Conservation (phyloP, 53 echinoderm and acorn worm genomes). For the Holothuria scabra region DNA sequence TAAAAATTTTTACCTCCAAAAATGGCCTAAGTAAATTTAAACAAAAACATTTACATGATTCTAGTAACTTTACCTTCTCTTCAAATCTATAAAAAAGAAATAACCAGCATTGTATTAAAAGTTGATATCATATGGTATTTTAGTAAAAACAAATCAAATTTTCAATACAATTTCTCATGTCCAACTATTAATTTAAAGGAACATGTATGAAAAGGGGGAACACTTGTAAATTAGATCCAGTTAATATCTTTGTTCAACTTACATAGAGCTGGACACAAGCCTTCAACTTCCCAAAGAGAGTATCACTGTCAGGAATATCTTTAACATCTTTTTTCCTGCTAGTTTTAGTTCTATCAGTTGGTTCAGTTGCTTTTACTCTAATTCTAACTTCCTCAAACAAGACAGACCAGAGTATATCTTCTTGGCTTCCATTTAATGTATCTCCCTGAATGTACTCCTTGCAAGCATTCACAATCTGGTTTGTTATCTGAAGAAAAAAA, state of each 20-base stretch:
- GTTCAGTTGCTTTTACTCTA: slow-evolving; percentile 72
- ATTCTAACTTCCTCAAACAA: slow-evolving; percentile 86
- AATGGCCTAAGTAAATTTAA: no score
- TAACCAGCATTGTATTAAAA: no score
- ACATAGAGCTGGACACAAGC: slow-evolving; percentile 91
- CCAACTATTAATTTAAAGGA: no score
- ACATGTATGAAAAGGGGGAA: no score
- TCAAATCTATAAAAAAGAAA: no score
- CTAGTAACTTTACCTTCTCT: no score
- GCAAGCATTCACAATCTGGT: slow-evolving; percentile 95
- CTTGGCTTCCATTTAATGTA: slow-evolving; percentile 68
- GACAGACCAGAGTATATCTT: slow-evolving; percentile 91
- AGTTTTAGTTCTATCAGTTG: slow-evolving; percentile 64
- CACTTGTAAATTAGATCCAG: no score
- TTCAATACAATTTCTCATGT: no score
- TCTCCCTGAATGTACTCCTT: slow-evolving; percentile 88
- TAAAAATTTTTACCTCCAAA: no score
- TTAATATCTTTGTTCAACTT: slow-evolving; percentile 31
- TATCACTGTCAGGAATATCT: slow-evolving; percentile 65
- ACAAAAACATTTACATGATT: no score
- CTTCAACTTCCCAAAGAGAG: slow-evolving; percentile 88
- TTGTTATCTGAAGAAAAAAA: slow-evolving; percentile 95
- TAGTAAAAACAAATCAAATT: no score
- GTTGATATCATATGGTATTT: no score
- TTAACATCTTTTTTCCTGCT: slow-evolving; percentile 66